Evolutionary conservation across 2,888 invertebrate species (phyloP), one percentile per base, ranked within the genome.

Genomic region (Clostera curtula): DNA sequence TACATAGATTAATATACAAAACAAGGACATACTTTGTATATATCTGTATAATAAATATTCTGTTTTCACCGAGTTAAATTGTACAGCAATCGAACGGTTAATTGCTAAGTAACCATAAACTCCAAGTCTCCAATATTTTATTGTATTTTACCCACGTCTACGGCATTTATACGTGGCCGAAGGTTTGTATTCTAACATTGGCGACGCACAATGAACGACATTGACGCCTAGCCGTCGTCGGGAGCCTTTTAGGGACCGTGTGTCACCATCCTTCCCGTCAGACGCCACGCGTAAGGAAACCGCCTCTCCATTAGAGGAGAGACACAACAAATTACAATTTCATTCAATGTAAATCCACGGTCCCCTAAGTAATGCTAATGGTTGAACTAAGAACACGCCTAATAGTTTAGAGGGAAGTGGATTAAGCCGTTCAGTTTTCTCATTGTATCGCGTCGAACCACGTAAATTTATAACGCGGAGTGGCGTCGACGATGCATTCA

Each of bases 301-400:
- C 52, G 45, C 56, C 51, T 42, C 48, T 46, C 50, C 54, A 63
- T 49, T 49, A 49, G n/a, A 40, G 46, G 46, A 55, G 45, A 55
- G 55, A 64, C 55, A 55, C 52, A 69, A 68, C 74, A 74, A 77
- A 77, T 77, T 72, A 75, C 73, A 71, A 69, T 72, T 76, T 74
- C 75, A 79, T 80, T 80, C 71, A 76, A 80, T 77, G 76, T 73
- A 73, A 79, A 79, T 77, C 60, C 44, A 46, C 47, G 47, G 46
- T 50, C 57, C 55, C 59, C 53, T 55, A 47, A 52, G 49, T 50
- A 48, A 66, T 64, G 61, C 59, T 69, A 70, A 73, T 72, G 63
- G 61, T 50, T 64, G 60, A 67, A 66, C 69, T 71, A 63, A 66
- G 69, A n/a, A 67, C 65, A 68, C 66, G 64, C 60, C 62, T 66